A percentile compares a stretch with the other conserved stretches of the same genome.
phyloP scores from a whole-genome alignment of 53 echinoderm and acorn worm species.

The Arbacia lixula region DNA sequence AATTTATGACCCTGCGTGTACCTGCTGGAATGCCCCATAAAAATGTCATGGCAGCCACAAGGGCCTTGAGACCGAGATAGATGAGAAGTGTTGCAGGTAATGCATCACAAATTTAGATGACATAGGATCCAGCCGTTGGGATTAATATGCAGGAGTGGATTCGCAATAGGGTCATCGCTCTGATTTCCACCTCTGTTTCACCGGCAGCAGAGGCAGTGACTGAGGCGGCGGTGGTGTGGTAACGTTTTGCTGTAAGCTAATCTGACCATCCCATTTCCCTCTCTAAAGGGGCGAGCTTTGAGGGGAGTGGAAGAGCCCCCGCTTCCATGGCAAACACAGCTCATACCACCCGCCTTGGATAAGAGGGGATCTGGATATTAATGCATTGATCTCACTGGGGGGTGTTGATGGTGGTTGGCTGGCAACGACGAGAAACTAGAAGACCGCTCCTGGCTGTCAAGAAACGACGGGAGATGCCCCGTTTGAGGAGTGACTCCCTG shows the following conservation, averaged over 20 bases:
- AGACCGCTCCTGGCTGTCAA: conserved; percentile 31
- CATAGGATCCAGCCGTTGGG: neutral
- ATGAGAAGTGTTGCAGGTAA: conserved; percentile 17
- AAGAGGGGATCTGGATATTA: conserved; percentile 30
- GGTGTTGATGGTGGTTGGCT: conserved; percentile 10
- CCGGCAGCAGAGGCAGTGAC: no score
- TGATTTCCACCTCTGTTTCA: conserved; percentile 18
- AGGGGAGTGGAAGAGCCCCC: conserved; percentile 13
- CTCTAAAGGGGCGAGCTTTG: conserved; percentile 24
- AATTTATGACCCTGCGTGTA: conserved; percentile 16
- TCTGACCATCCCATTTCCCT: conserved; percentile 35
- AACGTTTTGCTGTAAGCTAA: conserved; percentile 46
- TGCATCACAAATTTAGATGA: conserved; percentile 3
- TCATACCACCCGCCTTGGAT: conserved; percentile 7
- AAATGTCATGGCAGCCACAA: neutral
- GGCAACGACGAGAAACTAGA: conserved; percentile 28
- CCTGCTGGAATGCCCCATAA: neutral
- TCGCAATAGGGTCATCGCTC: conserved; percentile 30
- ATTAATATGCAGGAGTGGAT: conserved; percentile 9
- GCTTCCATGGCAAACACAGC: conserved; percentile 28
- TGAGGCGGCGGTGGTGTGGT: neutral
- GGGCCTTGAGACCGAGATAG: neutral
- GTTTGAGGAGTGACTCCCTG: conserved; percentile 46
- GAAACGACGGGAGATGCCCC: conserved; percentile 34
- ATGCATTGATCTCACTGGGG: conserved; percentile 35